Evolutionary conservation across 2,888 invertebrate genomes (phyloP).

Genomic region (Agriopis aurantiaria): DNA sequence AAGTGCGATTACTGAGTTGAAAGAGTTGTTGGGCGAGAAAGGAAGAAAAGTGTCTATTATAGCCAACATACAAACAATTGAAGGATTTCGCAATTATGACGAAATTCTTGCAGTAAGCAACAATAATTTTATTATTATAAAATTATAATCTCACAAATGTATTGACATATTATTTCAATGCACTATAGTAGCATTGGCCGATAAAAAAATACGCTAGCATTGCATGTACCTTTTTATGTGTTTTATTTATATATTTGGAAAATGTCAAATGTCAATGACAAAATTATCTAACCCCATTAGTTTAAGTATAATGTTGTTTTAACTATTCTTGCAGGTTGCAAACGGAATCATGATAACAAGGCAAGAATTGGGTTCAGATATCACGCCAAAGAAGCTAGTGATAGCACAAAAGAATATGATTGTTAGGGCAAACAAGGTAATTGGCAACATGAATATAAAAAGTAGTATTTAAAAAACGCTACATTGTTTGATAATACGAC

Average conservation of each 20-base stretch:
- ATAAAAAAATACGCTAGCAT: too few species aligned
- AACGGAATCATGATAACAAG: slow-evolving; percentile 91
- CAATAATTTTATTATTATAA: neutral
- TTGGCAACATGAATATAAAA: slow-evolving; percentile 45
- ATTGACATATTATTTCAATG: too few species aligned
- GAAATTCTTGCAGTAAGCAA: slow-evolving; percentile 66
- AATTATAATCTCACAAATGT: too few species aligned
- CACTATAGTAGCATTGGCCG: too few species aligned
- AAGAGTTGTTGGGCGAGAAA: slow-evolving; percentile 68
- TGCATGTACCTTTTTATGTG: too few species aligned
- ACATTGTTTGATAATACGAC: too few species aligned
- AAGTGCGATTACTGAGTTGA: slow-evolving; percentile 62
- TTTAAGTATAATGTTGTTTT: neutral
- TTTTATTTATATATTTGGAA: too few species aligned
- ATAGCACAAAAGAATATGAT: slow-evolving; percentile 85
- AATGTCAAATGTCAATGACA: too few species aligned
- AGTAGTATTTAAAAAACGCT: too few species aligned
- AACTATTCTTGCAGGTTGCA: slow-evolving; percentile 62
- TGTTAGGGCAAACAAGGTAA: slow-evolving; percentile 77
- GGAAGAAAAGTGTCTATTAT: slow-evolving; percentile 75
- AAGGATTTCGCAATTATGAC: slow-evolving; percentile 72
- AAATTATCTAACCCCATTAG: too few species aligned
- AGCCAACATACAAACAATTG: slow-evolving; percentile 73
- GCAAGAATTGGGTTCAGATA: slow-evolving; percentile 80
- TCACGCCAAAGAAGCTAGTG: slow-evolving; percentile 80